Percentiles rank a stretch among this genome's conserved stretches.
These are phyloP conservation scores for Pomatorhinus ruficollis DNA, from an alignment of 2,113 vertebrate species.

Conservation along the genomic window DNA sequence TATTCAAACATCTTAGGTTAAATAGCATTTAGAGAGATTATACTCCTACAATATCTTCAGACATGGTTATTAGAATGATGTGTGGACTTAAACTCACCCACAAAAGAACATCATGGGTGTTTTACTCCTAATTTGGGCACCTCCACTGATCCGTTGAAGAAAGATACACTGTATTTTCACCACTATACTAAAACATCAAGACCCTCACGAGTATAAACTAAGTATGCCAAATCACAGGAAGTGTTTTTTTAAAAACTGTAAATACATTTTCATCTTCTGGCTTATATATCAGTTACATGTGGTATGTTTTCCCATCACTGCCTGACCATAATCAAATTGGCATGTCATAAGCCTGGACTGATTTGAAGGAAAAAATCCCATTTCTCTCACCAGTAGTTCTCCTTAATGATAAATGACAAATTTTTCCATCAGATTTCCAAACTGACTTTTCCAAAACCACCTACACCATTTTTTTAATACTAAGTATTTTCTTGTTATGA, in stretches of 20 bases:
- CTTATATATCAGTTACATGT: background rate
- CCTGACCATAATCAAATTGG: background rate
- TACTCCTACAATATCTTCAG: background rate
- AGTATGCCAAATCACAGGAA: background rate
- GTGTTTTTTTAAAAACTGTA: background rate
- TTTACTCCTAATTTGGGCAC: background rate
- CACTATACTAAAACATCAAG: background rate
- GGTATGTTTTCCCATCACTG: background rate
- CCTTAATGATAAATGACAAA: background rate
- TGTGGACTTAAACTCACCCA: accelerated
- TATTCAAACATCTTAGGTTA: background rate
- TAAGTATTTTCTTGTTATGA: background rate
- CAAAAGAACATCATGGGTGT: background rate
- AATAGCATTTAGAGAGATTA: background rate
- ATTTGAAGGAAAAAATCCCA: background rate
- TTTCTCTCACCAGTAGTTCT: background rate
- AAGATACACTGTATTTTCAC: background rate
- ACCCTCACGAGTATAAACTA: background rate
- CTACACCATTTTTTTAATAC: background rate
- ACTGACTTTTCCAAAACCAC: background rate
- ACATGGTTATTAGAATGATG: background rate
- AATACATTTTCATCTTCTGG: background rate
- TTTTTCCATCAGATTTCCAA: background rate
- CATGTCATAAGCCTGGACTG: background rate
- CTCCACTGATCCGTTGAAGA: background rate